Evolutionary conservation across 2,113 vertebrate species (phyloP).

Genomic region (Syngnathoides biaculeatus): DNA sequence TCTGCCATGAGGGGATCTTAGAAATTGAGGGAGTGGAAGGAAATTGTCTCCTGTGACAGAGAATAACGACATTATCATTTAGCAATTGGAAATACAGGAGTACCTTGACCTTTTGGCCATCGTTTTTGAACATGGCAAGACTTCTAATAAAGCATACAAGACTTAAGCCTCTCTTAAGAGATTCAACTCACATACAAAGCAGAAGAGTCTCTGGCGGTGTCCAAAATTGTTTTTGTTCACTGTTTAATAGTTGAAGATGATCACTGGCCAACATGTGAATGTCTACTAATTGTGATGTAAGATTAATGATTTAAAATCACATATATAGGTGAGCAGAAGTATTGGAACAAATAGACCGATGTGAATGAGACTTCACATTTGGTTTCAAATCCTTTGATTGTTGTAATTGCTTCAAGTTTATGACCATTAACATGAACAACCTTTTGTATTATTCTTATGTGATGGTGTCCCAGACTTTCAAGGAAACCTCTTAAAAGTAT

Average conservation of each 20-base stretch:
- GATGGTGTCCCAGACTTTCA: background rate
- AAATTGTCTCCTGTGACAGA: constrained; percentile 85
- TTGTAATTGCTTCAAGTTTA: background rate
- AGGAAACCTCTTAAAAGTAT: background rate
- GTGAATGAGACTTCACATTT: background rate
- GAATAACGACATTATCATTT: background rate
- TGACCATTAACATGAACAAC: background rate
- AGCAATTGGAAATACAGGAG: background rate
- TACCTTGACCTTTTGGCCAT: background rate
- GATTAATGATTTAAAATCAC: background rate
- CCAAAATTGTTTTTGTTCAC: too few species aligned
- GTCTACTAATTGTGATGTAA: too few species aligned
- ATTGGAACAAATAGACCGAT: background rate
- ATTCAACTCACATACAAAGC: too few species aligned
- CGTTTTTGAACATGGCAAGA: background rate
- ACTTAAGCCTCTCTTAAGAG: too few species aligned
- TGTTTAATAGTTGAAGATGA: too few species aligned
- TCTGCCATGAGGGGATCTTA: constrained; percentile 96
- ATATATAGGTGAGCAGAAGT: background rate
- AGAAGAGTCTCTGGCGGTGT: too few species aligned
- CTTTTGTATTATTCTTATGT: background rate
- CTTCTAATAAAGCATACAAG: too few species aligned
- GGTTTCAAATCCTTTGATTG: background rate
- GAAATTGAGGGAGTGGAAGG: constrained; percentile 88
- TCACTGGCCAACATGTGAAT: too few species aligned